Base-by-base conservation (phyloP, 2,888 invertebrate species). In the Mystacides longicornis region DNA sequence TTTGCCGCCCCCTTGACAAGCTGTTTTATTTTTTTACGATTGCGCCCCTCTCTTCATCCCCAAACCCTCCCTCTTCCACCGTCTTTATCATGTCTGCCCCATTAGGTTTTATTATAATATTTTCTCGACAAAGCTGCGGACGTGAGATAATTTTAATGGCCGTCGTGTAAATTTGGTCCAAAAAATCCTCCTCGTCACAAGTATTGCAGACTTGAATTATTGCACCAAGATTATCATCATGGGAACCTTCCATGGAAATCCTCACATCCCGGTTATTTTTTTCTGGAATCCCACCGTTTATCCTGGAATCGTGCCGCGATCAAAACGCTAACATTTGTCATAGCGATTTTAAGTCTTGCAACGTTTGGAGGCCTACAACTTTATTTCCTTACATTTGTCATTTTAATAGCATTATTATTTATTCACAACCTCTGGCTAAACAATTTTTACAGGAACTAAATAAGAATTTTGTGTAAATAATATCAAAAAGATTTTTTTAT, bases 11-110 rank as follows among this genome's bases (percentile, higher is more conserved):
- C 16, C 55, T 37, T 37, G 23, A 52, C 60, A 58, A 58, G 60
- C 60, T 61, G 60, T 59, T 61, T 61, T 61, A 61, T 61, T 57
- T 61, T 57, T 59, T 61, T 61, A 61, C 60, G 60, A 61, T 61
- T 59, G 60, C 59, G 57, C 60, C 57, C 58, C 49, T 56, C 50
- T n/a, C n/a, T n/a, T n/a, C n/a, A n/a, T n/a, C n/a, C n/a, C n/a
- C n/a, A n/a, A n/a, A n/a, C n/a, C n/a, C n/a, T n/a, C n/a, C 49
- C 47, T 43, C 49, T 51, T 52, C 51, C 51, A 48, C 37, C 52
- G 52, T 58, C 55, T 61, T 61, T 61, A 61, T 61, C 60, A 58
- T 60, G 60, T 59, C 59, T 59, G 57, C 60, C 59, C 60, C 60
- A 61, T 61, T 61, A 59, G 59, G 57, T 59, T 61, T 61, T 61